Percentiles rank a stretch among this genome's conserved stretches.
Conservation (phyloP, 2,113 vertebrate genomes). For the Aphelocoma coerulescens region DNA sequence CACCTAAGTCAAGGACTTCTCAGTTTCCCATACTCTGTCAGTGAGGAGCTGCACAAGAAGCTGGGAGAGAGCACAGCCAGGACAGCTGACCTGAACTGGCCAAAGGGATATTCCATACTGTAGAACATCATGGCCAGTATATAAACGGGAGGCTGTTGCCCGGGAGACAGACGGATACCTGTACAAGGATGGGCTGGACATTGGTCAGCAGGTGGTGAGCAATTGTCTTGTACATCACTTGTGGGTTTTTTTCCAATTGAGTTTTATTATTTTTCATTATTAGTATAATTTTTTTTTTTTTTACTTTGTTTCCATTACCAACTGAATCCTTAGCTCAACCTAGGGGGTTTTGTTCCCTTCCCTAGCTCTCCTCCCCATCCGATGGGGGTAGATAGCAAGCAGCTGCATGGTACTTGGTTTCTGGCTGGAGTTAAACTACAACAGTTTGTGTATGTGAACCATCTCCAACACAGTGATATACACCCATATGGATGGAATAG, state of each 20-base stretch:
- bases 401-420: not conserved
- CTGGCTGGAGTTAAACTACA: not conserved
- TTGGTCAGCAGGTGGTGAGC: not conserved
- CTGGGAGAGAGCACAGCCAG: not conserved
- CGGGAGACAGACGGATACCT: not conserved
- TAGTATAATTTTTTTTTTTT: not conserved
- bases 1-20: not conserved
- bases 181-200: not conserved
- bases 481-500: not conserved
- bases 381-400: not conserved
- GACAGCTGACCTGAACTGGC: fast-evolving
- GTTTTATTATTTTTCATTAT: not conserved
- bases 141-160: not conserved
- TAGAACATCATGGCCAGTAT: no score
- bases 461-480: not conserved
- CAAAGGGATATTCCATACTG: not conserved
- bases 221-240: not conserved
- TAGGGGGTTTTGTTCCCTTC: not conserved
- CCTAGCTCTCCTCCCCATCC: not conserved
- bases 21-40: not conserved
- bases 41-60: not conserved
- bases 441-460: not conserved
- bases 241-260: fast-evolving
- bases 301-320: not conserved
- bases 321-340: not conserved